Evolutionary conservation across 2,113 vertebrate species (phyloP).

Genomic region (Hucho hucho): DNA sequence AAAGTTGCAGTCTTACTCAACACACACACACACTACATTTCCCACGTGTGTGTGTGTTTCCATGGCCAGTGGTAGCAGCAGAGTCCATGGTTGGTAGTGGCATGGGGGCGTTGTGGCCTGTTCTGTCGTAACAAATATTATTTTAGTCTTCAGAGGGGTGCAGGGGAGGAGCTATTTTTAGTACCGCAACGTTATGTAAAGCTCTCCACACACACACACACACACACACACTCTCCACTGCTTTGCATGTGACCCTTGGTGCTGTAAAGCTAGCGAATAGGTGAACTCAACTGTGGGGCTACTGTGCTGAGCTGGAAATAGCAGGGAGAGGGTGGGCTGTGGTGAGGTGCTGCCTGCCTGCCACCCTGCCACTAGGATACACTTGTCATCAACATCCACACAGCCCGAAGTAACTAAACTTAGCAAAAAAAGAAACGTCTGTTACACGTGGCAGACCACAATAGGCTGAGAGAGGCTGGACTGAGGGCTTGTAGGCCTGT

Average conservation of each 20-base stretch:
- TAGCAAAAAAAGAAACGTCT: too few relatives aligned
- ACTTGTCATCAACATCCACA: too few relatives aligned
- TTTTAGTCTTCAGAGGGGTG: conserved; percentile 53
- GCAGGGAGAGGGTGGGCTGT: too few relatives aligned
- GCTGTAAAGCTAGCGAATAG: conserved; percentile 38
- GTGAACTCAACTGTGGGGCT: not conserved
- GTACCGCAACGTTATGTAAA: not conserved
- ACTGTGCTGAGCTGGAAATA: conserved; percentile 38
- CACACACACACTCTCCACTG: not conserved
- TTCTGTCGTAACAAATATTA: conserved; percentile 33
- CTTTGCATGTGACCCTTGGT: conserved; percentile 19
- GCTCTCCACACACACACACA: not conserved
- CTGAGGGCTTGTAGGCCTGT: too few relatives aligned
- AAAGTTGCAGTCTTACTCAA: too few relatives aligned
- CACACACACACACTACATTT: too few relatives aligned
- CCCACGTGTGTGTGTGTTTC: too few relatives aligned
- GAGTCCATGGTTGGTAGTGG: not conserved
- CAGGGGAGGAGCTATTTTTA: conserved; percentile 49
- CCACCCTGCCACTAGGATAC: too few relatives aligned
- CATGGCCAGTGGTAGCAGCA: not conserved
- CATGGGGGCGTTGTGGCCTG: not conserved
- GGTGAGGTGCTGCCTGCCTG: too few relatives aligned
- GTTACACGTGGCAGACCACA: too few relatives aligned
- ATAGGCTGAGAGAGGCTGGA: too few relatives aligned
- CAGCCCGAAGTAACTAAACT: too few relatives aligned